Base-by-base conservation (phyloP, 2,797 vertebrate species). In the Crax fasciolata region DNA sequence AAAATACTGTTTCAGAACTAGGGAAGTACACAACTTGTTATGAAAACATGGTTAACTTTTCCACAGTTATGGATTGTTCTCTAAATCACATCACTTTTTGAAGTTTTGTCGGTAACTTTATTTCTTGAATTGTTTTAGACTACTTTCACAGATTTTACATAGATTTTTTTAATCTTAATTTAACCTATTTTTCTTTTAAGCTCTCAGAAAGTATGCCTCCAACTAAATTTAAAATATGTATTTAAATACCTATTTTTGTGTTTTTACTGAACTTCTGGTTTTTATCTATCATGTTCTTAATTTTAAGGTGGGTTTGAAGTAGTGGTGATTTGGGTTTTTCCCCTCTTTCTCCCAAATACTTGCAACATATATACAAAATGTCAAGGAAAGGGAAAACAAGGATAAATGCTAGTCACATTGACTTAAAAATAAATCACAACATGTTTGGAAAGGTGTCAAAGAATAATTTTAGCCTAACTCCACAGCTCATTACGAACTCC, bases 391-490 rank as follows among this genome's bases (percentile, higher is more conserved):
- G 2, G 21, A 65, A 38, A 76, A 77, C 15, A 30, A 72, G 43
- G 51, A 77, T 44, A 73, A 90, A 70, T 52, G 46, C 49, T 84
- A 41, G 59, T 67, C 24, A 66, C 17, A 52, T 7, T 52, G 52
- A 71, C 71, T 88, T 49, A 66, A 84, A 84, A 92, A 85, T 20
- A 74, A 67, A 90, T 73, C 48, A 59, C 4, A 66, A n/a, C 35
- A 76, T n/a, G 39, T 49, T 93, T 63, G 74, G 49, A 79, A 90
- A 88, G 44, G 46, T 86, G 58, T 35, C 39, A 59, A 43, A 19
- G 68, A 77, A 87, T 55, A 39, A 92, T 87, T 96, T 90, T 79
- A 90, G 71, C 63, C 18, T 84, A 70, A 84, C 44, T 72, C 67
- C 48, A 46, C 30, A 4, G 6, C 52, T 82, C n/a, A 58, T 48